Percentiles rank a stretch among this genome's conserved stretches.
Evolutionary conservation across 1,140 invertebrate genomes (phyloP).

Genomic region (Lethrus apterus): DNA sequence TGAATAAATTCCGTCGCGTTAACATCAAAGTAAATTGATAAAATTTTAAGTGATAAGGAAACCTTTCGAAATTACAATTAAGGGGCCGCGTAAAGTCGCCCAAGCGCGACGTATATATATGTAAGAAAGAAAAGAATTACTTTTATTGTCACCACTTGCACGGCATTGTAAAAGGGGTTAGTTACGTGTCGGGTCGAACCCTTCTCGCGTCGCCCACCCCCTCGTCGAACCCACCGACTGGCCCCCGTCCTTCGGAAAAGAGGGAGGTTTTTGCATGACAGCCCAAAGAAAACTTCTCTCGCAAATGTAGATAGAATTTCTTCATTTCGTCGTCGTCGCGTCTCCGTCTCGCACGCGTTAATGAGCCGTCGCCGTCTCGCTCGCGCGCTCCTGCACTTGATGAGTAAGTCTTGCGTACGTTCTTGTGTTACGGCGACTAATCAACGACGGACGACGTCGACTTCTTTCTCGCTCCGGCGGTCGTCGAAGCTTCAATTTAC

Average conservation of each 20-base stretch:
- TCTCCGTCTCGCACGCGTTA: conserved; percentile 14
- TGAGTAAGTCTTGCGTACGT: conserved; percentile 30
- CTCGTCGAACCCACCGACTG: conserved; percentile 1
- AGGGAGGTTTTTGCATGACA: conserved; percentile 32
- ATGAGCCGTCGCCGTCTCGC: conserved; percentile 9
- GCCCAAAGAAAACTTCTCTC: conserved; percentile 31
- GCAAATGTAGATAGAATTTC: conserved; percentile 33
- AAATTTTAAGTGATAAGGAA: too few relatives aligned
- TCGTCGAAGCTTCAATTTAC: conserved; percentile 20
- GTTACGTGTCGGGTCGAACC: conserved; percentile 13
- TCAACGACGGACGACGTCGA: conserved; percentile 25
- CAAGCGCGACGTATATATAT: too few relatives aligned
- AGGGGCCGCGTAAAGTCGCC: too few relatives aligned
- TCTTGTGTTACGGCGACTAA: conserved; percentile 28
- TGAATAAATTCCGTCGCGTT: too few relatives aligned
- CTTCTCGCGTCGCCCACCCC: conserved; percentile 7
- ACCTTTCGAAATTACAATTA: too few relatives aligned
- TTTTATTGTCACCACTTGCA: conserved; percentile 32
- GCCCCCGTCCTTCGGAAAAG: conserved; percentile 9
- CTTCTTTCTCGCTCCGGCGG: conserved; percentile 26
- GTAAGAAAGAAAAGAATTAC: conserved; percentile 30
- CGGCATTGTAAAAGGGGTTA: conserved; percentile 30
- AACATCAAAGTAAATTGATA: too few relatives aligned
- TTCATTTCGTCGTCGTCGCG: conserved; percentile 25
- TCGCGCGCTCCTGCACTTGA: conserved; percentile 21